Conservation (phyloP, 2,888 invertebrate species). For the Oligia strigilis region DNA sequence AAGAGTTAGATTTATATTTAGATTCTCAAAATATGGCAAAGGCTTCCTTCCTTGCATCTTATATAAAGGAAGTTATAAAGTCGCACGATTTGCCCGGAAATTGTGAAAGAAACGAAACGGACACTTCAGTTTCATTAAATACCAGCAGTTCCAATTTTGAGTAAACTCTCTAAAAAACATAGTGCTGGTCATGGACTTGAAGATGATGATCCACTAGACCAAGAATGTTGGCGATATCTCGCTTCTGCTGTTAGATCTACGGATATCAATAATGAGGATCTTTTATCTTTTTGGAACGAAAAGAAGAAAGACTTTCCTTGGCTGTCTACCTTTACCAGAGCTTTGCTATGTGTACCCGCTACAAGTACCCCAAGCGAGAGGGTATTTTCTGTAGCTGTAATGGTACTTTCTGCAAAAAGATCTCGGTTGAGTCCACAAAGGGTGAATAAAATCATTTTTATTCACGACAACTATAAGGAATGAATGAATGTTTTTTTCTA, state of each 20-base stretch:
- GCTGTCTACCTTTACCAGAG: neutral
- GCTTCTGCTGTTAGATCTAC: neutral
- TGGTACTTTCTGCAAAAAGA: neutral
- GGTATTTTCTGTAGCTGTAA: conserved; percentile 6
- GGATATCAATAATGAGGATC: neutral
- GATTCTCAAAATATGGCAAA: too few species aligned
- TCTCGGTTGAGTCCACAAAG: neutral
- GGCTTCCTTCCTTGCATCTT: too few species aligned
- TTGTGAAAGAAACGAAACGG: too few species aligned
- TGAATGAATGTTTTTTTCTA: too few species aligned
- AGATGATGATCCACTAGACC: conserved; percentile 1
- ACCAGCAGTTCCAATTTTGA: too few species aligned
- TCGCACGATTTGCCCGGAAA: too few species aligned
- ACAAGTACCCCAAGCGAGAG: neutral
- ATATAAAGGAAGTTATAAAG: too few species aligned
- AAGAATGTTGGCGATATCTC: conserved; percentile 4
- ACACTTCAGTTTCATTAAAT: too few species aligned
- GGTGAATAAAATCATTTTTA: conserved; percentile 7
- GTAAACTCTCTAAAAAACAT: too few species aligned
- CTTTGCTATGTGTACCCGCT: conserved; percentile 5
- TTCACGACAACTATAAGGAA: neutral
- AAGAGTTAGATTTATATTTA: too few species aligned
- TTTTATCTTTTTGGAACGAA: neutral
- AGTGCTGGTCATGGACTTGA: neutral
- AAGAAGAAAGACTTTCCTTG: neutral